Conservation (phyloP, 1,140 invertebrate genomes). For the Apis florea region DNA sequence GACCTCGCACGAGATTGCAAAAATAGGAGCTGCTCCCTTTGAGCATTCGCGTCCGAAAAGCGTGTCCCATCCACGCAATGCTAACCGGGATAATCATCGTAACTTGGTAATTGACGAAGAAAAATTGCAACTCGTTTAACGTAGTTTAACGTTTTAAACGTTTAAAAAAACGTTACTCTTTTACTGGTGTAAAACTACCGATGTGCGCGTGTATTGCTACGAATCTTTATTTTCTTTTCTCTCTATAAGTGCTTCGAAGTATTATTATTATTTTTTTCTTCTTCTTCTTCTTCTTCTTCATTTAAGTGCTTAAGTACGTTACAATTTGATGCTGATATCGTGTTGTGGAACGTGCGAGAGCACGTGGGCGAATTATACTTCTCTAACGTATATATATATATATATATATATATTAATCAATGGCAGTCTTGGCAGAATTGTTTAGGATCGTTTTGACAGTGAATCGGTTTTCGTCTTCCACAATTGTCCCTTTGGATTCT, state of each 20-base stretch:
- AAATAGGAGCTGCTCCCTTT: constrained; percentile 28
- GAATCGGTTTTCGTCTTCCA: constrained; percentile 42
- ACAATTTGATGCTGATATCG: neutral
- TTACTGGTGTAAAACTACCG: constrained; percentile 23
- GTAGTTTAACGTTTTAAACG: constrained; percentile 29
- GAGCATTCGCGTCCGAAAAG: neutral
- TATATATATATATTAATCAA: constrained; percentile 4
- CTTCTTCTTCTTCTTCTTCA: too few relatives aligned
- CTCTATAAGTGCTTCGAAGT: constrained; percentile 15
- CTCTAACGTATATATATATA: too few relatives aligned
- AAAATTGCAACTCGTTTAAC: constrained; percentile 21
- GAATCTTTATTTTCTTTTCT: too few relatives aligned
- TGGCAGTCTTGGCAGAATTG: constrained; percentile 42
- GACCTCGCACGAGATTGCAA: constrained; percentile 32
- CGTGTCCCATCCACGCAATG: too few relatives aligned
- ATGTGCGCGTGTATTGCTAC: constrained; percentile 11
- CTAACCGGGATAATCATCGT: neutral
- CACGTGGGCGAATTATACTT: constrained; percentile 18
- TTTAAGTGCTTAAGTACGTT: neutral
- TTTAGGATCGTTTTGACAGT: constrained; percentile 57
- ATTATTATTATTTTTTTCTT: too few relatives aligned
- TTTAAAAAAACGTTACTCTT: constrained; percentile 15
- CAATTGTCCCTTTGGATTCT: neutral
- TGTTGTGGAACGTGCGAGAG: neutral
- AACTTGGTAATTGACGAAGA: constrained; percentile 45